Evolutionary conservation across 2,888 invertebrate species (phyloP).

Genomic region (Diaprepes abbreviatus): DNA sequence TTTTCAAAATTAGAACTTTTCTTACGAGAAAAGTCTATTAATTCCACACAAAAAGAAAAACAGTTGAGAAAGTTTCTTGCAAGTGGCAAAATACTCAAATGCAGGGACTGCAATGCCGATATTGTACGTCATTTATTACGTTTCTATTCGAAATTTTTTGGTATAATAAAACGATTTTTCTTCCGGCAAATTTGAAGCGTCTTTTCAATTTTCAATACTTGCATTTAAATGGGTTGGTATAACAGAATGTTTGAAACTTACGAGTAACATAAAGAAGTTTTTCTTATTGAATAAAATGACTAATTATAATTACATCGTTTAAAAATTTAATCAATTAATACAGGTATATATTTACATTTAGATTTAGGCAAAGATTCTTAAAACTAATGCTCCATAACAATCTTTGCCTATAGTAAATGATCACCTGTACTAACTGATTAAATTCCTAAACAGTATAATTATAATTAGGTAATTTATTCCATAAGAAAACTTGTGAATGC

Average conservation of each 20-base stretch:
- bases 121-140: slow-evolving; percentile 13
- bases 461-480: too few relatives aligned
- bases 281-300: too few relatives aligned
- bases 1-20: too few relatives aligned
- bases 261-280: neutral
- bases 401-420: too few relatives aligned
- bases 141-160: slow-evolving; percentile 11
- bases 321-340: too few relatives aligned
- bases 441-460: too few relatives aligned
- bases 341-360: too few relatives aligned
- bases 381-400: too few relatives aligned
- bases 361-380: too few relatives aligned
- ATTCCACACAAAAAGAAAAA: neutral
- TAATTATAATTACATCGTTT: too few relatives aligned
- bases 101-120: neutral
- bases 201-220: slow-evolving; percentile 4
- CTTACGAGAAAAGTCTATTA: neutral
- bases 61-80: neutral
- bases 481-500: too few relatives aligned
- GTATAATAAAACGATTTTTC: slow-evolving; percentile 14
- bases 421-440: too few relatives aligned
- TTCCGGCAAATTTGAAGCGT: neutral
- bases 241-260: neutral
- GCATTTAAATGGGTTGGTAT: slow-evolving; percentile 3
- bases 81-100: neutral